Evolutionary conservation across 2,888 invertebrate genomes (phyloP).

Genomic region (Tortricodes alternella): DNA sequence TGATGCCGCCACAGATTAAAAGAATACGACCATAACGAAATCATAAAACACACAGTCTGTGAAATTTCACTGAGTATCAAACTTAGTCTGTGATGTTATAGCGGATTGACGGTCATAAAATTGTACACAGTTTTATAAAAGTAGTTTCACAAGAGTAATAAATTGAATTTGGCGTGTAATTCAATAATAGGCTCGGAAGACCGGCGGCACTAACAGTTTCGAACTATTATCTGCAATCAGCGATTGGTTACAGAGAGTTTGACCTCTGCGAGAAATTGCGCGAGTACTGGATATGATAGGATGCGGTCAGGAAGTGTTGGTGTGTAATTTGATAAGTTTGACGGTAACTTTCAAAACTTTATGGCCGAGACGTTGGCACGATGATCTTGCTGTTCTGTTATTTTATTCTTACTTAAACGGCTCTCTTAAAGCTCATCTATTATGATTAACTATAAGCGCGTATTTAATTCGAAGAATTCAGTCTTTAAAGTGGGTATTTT

Average conservation of each 20-base stretch:
- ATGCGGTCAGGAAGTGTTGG: conserved; percentile 47
- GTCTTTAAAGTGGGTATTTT: no score
- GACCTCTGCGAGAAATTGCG: conserved; percentile 49
- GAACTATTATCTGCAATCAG: conserved; percentile 69
- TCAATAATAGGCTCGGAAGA: conserved; percentile 73
- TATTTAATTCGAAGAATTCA: no score
- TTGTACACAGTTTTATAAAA: conserved; percentile 54
- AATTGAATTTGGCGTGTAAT: conserved; percentile 70
- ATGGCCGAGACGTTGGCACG: conserved; percentile 16
- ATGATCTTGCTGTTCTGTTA: conserved; percentile 13
- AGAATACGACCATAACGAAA: conserved; percentile 37
- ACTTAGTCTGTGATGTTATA: conserved; percentile 52
- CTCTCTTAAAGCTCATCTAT: not conserved
- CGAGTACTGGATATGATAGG: conserved; percentile 34
- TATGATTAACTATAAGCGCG: not conserved
- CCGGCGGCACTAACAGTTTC: conserved; percentile 71
- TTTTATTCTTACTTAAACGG: not conserved
- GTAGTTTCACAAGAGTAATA: conserved; percentile 60
- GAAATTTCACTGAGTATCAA: conserved; percentile 43
- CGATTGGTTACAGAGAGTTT: conserved; percentile 68
- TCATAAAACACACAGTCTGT: conserved; percentile 7
- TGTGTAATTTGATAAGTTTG: conserved; percentile 42
- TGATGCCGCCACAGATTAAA: conserved; percentile 45
- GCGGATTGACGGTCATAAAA: conserved; percentile 63
- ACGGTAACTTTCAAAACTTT: conserved; percentile 48